Percentiles rank a stretch among this genome's conserved stretches.
Conservation (phyloP, 2,797 vertebrate species). For the Glossophaga mutica region DNA sequence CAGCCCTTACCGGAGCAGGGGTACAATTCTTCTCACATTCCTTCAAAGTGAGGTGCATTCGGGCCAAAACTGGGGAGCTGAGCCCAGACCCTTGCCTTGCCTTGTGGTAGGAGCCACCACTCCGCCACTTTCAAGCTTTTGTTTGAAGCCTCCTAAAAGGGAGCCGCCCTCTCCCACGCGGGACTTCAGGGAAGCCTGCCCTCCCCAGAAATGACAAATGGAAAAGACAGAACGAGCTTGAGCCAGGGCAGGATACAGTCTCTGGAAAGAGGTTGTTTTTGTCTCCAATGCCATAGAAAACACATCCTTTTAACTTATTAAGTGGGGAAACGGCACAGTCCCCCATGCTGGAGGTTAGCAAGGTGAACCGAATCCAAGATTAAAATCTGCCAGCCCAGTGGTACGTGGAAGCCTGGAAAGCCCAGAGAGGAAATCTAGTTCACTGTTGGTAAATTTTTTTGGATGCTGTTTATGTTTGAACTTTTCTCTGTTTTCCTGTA, state of each 20-base stretch:
- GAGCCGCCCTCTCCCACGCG: background rate
- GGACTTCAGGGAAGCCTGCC: conserved; percentile 42
- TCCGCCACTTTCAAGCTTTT: background rate
- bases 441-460: conserved; percentile 84
- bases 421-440: conserved; percentile 78
- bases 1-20: background rate
- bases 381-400: conserved; percentile 71
- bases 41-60: background rate
- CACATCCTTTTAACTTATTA: conserved; percentile 66
- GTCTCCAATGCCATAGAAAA: conserved; percentile 66
- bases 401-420: conserved; percentile 10
- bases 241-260: conserved; percentile 60
- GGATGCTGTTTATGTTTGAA: conserved; percentile 86
- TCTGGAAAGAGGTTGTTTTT: conserved; percentile 73
- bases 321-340: conserved; percentile 51
- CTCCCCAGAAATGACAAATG: conserved; percentile 67
- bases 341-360: conserved; percentile 63
- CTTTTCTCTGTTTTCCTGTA: conserved; percentile 87
- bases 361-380: conserved; percentile 67
- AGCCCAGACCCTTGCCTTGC: background rate
- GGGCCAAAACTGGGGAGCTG: background rate
- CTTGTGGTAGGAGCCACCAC: background rate
- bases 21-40: background rate
- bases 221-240: conserved; percentile 60
- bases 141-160: background rate